Evolutionary conservation across 2,797 vertebrate species (phyloP).

Genomic region (Tenualosa ilisha): DNA sequence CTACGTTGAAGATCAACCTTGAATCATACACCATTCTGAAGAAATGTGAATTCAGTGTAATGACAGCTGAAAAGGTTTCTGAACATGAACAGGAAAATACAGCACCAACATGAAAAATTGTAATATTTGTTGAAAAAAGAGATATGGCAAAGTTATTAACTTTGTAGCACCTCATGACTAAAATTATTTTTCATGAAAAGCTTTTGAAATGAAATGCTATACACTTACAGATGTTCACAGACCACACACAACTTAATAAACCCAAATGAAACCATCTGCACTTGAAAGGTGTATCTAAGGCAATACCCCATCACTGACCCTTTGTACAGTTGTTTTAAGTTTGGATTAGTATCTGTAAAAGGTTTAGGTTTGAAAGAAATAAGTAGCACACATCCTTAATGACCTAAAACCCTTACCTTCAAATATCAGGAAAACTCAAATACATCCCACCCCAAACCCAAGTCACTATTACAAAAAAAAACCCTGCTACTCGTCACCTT

Average conservation of each 20-base stretch:
- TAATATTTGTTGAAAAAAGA: not conserved
- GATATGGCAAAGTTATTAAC: not conserved
- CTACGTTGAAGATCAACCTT: not conserved
- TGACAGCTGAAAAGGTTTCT: not conserved
- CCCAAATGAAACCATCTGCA: not conserved
- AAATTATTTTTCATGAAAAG: not conserved
- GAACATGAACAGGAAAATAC: not conserved
- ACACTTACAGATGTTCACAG: not conserved
- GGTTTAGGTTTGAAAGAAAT: not conserved
- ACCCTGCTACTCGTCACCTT: slow-evolving; percentile 60
- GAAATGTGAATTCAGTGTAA: not conserved
- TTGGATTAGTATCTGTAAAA: not conserved
- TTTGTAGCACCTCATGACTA: not conserved
- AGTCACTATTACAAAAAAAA: not conserved
- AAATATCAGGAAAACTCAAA: not conserved
- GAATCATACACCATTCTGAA: not conserved
- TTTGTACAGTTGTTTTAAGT: not conserved
- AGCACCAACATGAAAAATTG: not conserved
- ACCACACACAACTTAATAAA: not conserved
- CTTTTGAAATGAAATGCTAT: not conserved
- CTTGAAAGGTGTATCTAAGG: not conserved
- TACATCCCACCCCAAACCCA: not conserved
- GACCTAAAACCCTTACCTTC: not conserved
- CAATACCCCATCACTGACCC: not conserved
- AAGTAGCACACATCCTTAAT: not conserved